Evolutionary conservation across 2,113 vertebrate species (phyloP).

Genomic region (Nesoenas mayeri): DNA sequence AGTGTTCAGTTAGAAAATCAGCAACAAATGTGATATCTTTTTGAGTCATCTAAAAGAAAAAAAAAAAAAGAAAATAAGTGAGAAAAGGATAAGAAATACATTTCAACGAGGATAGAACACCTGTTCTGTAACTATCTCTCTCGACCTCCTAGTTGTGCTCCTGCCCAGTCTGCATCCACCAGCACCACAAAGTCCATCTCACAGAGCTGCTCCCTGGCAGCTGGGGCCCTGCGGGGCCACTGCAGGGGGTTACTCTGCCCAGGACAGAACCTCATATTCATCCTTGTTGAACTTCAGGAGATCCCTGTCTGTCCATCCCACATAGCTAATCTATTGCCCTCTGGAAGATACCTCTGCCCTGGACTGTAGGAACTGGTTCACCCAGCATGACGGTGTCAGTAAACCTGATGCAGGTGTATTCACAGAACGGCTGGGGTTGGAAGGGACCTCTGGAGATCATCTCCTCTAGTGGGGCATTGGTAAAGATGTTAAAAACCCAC

Average conservation of each 20-base stretch:
- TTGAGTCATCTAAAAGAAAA: constrained; percentile 89
- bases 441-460: not conserved
- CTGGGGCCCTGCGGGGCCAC: not conserved
- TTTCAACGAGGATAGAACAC: not conserved
- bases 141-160: not conserved
- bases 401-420: not conserved
- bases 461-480: not conserved
- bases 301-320: not conserved
- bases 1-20: constrained; percentile 98
- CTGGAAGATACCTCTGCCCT: not conserved
- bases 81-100: not conserved
- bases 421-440: no score
- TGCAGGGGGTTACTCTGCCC: not conserved
- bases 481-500: not conserved
- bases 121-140: not conserved
- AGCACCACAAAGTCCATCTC: not conserved
- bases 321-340: not conserved
- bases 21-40: constrained; percentile 98
- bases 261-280: not conserved
- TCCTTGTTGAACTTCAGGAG: not conserved
- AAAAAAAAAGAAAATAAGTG: not conserved
- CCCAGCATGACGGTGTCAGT: not conserved
- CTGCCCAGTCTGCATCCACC: not conserved
- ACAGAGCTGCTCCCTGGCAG: not conserved
- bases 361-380: fast-evolving